Evolutionary conservation across 2,797 vertebrate species (phyloP).

Genomic region (Lutjanus argentimaculatus): DNA sequence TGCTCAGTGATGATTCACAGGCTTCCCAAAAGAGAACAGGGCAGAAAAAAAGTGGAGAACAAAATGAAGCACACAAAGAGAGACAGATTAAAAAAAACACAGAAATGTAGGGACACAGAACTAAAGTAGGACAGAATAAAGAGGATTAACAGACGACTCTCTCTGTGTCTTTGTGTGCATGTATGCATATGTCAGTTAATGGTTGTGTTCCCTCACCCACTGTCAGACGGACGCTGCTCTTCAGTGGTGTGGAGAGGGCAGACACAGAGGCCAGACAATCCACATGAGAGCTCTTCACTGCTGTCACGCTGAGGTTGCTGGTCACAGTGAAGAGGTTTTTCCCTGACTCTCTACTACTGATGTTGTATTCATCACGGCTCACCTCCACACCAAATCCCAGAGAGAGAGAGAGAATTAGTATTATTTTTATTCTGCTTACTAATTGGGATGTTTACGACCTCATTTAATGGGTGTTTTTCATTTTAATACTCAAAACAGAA

Average conservation of each 20-base stretch:
- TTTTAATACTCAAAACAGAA: background rate
- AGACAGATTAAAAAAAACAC: background rate
- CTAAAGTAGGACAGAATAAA: constrained; percentile 17
- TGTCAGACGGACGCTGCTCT: constrained; percentile 79
- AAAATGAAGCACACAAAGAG: constrained; percentile 28
- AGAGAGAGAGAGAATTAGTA: constrained; percentile 25
- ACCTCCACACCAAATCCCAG: constrained; percentile 67
- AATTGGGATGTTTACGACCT: background rate
- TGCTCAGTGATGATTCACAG: constrained; percentile 46
- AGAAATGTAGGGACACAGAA: constrained; percentile 4
- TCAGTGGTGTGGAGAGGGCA: constrained; percentile 78
- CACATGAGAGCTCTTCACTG: constrained; percentile 79
- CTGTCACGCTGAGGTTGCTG: constrained; percentile 86
- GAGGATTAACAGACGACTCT: background rate
- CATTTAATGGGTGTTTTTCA: background rate
- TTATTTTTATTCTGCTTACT: constrained; percentile 15
- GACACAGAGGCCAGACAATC: constrained; percentile 88
- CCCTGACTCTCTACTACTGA: constrained; percentile 67
- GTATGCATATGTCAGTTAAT: background rate
- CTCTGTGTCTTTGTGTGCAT: background rate
- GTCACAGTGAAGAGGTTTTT: constrained; percentile 76
- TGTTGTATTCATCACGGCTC: constrained; percentile 80
- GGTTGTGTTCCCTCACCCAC: constrained; percentile 75
- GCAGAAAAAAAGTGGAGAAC: constrained; percentile 1
- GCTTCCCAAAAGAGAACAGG: constrained; percentile 31